Percentiles rank a stretch among this genome's conserved stretches.
phyloP scores from a whole-genome alignment of 2,113 vertebrate genomes.

The Tragulus kanchil region DNA sequence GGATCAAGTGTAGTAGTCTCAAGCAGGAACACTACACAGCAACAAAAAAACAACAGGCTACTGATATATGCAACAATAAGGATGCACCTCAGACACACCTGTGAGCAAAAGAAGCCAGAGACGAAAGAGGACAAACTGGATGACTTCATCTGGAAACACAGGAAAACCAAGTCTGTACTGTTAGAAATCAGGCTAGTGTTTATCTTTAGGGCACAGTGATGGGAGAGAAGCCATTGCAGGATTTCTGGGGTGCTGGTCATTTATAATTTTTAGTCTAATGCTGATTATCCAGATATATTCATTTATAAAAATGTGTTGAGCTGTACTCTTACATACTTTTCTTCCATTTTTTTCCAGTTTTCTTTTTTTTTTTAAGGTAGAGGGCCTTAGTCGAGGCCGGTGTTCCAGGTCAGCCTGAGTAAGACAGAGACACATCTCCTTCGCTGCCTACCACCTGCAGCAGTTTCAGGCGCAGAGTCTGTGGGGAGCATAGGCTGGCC shows the following conservation, averaged over 20 bases:
- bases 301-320: neutral
- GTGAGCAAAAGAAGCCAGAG: slow-evolving; percentile 34
- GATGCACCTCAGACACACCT: neutral
- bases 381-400: neutral
- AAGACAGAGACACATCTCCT: neutral
- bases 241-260: neutral
- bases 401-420: neutral
- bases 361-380: neutral
- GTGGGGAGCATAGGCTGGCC: neutral
- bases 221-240: neutral
- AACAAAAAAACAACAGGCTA: slow-evolving; percentile 24
- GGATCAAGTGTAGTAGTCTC: neutral
- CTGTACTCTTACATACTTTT: neutral
- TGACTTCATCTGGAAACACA: slow-evolving; percentile 5
- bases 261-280: neutral
- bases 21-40: neutral
- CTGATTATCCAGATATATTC: neutral
- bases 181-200: neutral
- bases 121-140: neutral
- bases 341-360: neutral
- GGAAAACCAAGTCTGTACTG: neutral
- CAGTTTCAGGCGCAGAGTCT: slow-evolving; percentile 27
- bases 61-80: neutral
- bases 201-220: neutral
- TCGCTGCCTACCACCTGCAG: neutral